phyloP scores from a whole-genome alignment of 2,888 invertebrate genomes.

The Agonopterix subpropinquella region DNA sequence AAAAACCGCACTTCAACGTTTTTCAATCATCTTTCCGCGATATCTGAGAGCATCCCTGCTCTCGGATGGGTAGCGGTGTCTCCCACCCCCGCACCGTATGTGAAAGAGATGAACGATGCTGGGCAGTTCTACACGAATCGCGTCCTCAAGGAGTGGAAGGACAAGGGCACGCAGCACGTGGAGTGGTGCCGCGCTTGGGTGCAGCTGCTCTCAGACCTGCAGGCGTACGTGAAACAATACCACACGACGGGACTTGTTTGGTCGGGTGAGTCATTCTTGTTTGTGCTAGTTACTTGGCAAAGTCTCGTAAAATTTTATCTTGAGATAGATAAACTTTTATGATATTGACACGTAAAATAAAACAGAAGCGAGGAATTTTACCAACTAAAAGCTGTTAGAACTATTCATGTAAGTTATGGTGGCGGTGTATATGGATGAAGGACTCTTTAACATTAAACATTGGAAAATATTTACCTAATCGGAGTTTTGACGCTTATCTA shows the following conservation, averaged over 20 bases:
- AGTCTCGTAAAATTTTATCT: too few species aligned
- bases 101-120: slow-evolving; percentile 99
- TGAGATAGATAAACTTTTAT: too few species aligned
- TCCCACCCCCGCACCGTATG: slow-evolving; percentile 95
- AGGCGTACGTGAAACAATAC: slow-evolving; percentile 93
- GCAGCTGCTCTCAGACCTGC: slow-evolving; percentile 88
- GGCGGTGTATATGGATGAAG: too few species aligned
- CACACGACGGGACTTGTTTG: slow-evolving; percentile 98
- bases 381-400: too few species aligned
- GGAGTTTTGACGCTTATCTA: too few species aligned
- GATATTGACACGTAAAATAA: too few species aligned
- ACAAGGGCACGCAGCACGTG: slow-evolving; percentile 92
- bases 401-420: too few species aligned
- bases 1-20: slow-evolving; percentile 88
- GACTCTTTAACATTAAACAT: too few species aligned
- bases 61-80: slow-evolving; percentile 96
- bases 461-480: too few species aligned
- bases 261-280: slow-evolving; percentile 78
- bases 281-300: too few species aligned
- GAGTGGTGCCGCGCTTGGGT: slow-evolving; percentile 98
- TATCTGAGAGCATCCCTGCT: slow-evolving; percentile 97
- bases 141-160: slow-evolving; percentile 98
- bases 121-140: slow-evolving; percentile 99
- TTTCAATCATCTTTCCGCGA: slow-evolving; percentile 97
- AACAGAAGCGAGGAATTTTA: too few species aligned